Evolutionary conservation across 1,140 invertebrate species (phyloP).

Genomic region (Drosophila guanche): DNA sequence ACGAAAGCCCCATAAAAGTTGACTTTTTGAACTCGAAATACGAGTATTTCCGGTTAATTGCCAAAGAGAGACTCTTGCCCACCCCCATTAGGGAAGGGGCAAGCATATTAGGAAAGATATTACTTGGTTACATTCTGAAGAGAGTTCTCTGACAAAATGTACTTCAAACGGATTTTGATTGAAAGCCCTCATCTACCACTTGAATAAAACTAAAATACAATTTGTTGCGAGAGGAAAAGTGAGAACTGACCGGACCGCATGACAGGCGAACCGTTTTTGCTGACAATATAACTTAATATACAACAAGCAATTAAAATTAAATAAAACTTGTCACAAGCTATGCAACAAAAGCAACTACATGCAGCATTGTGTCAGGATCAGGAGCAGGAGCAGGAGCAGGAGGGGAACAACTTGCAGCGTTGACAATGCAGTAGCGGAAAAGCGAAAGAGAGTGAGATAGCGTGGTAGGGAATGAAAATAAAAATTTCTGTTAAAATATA

Average conservation of each 20-base stretch:
- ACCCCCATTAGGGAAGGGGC: too few species aligned
- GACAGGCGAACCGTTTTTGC: slow-evolving; percentile 52
- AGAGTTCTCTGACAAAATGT: not conserved
- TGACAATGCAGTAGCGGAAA: slow-evolving; percentile 29
- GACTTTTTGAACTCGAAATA: slow-evolving; percentile 3
- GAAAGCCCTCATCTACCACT: not conserved
- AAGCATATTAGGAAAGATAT: slow-evolving; percentile 1
- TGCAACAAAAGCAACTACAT: slow-evolving; percentile 23
- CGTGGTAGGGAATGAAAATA: slow-evolving; percentile 16
- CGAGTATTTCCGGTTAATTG: slow-evolving; percentile 6
- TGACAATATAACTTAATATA: slow-evolving; percentile 73
- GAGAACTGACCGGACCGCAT: slow-evolving; percentile 14
- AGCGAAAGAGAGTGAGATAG: slow-evolving; percentile 10
- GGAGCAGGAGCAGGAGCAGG: too few species aligned
- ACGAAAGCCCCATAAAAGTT: slow-evolving; percentile 6
- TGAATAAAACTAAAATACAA: slow-evolving; percentile 10
- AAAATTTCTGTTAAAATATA: slow-evolving; percentile 59
- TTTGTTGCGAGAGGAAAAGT: slow-evolving; percentile 11
- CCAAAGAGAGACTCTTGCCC: not conserved
- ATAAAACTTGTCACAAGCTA: slow-evolving; percentile 78
- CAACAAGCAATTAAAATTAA: slow-evolving; percentile 79
- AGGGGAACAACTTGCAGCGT: slow-evolving; percentile 25
- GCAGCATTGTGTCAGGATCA: not conserved
- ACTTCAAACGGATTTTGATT: slow-evolving; percentile 3
- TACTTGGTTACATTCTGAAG: not conserved